Percentiles rank a stretch among this genome's conserved stretches.
Evolutionary conservation across 2,888 invertebrate species (phyloP).

Genomic region (Ornithoptera priamus): DNA sequence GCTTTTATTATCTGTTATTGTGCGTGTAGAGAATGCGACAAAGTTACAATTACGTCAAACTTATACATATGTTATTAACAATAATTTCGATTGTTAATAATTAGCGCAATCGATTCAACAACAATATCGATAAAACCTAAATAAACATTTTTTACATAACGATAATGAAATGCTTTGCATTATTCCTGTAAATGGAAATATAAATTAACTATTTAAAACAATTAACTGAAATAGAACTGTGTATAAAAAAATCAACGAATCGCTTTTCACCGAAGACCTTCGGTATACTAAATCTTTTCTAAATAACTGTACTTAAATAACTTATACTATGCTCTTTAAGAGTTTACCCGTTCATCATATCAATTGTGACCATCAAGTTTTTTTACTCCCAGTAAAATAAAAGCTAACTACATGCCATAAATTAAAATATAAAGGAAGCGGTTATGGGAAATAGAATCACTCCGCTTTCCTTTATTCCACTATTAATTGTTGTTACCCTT

Average conservation of each 20-base stretch:
- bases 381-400: slow-evolving; percentile 1
- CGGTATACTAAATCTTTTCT: slow-evolving; percentile 6
- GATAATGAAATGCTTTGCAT: slow-evolving; percentile 39
- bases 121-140: background rate
- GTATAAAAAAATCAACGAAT: slow-evolving; percentile 5
- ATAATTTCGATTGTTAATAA: background rate
- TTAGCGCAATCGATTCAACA: slow-evolving; percentile 11
- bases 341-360: slow-evolving; percentile 44
- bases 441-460: background rate
- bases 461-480: background rate
- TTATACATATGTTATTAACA: slow-evolving; percentile 1
- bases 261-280: slow-evolving; percentile 13
- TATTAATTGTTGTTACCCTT: no score
- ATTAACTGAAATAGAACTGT: slow-evolving; percentile 20
- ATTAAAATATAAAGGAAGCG: background rate
- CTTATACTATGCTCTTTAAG: slow-evolving; percentile 31
- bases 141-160: slow-evolving; percentile 18
- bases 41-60: background rate
- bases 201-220: slow-evolving; percentile 17
- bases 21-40: slow-evolving; percentile 13
- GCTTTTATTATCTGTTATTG: slow-evolving; percentile 16
- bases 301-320: background rate
- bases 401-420: background rate
- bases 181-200: slow-evolving; percentile 28
- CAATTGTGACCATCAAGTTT: slow-evolving; percentile 4